A percentile compares a stretch with the other conserved stretches of the same genome.
phyloP scores from a whole-genome alignment of 2,888 invertebrate species.

The Podabrus alpinus region DNA sequence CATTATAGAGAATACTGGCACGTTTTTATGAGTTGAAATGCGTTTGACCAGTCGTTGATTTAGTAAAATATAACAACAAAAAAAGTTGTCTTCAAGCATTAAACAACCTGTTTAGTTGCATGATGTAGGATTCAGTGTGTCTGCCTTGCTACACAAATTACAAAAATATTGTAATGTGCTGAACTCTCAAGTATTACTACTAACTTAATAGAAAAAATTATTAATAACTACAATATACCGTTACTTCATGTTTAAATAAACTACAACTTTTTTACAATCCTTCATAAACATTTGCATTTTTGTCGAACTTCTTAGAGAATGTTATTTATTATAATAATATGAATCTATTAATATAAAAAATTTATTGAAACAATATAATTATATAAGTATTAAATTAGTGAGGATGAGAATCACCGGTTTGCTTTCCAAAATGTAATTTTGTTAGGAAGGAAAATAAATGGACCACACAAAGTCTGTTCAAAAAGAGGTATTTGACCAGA shows the following conservation, averaged over 20 bases:
- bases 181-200: neutral
- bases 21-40: neutral
- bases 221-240: neutral
- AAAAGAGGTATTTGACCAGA: too few species aligned
- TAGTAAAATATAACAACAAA: neutral
- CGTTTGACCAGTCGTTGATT: neutral
- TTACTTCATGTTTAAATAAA: neutral
- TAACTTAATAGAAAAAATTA: neutral
- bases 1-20: neutral
- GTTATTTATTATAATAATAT: too few species aligned
- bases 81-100: neutral
- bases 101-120: neutral
- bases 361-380: neutral
- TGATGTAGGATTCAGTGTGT: neutral
- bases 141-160: neutral
- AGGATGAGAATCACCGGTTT: neutral
- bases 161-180: neutral
- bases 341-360: neutral
- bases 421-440: too few species aligned
- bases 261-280: neutral
- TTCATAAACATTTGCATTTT: neutral
- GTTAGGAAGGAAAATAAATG: too few species aligned
- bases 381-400: neutral
- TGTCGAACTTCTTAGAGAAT: neutral
- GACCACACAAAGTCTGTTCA: too few species aligned